Evolutionary conservation across 2,797 vertebrate species (phyloP).

Genomic region (Synanceia verrucosa): DNA sequence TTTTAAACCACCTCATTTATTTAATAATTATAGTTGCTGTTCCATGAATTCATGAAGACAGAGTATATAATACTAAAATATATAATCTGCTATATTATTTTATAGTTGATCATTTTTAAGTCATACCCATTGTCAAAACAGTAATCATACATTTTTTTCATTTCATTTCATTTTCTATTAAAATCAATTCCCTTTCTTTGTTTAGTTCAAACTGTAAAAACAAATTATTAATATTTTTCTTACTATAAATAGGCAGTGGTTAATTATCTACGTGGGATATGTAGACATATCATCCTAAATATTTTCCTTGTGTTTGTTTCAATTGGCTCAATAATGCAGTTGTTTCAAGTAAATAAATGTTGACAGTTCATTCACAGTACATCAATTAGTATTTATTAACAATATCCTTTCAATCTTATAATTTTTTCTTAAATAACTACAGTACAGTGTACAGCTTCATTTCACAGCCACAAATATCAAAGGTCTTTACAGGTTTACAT

Average conservation of each 20-base stretch:
- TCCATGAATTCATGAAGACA: too few relatives aligned
- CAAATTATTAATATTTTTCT: too few relatives aligned
- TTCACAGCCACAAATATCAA: slow-evolving; percentile 70
- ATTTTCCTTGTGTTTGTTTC: not conserved
- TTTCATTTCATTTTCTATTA: too few relatives aligned
- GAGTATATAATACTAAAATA: too few relatives aligned
- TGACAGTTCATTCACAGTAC: slow-evolving; percentile 9
- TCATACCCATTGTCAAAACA: too few relatives aligned
- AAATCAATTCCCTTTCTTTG: too few relatives aligned
- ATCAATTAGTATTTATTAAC: slow-evolving; percentile 79
- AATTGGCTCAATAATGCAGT: not conserved
- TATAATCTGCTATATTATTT: too few relatives aligned
- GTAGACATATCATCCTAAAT: too few relatives aligned
- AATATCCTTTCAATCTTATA: slow-evolving; percentile 28
- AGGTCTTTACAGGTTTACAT: slow-evolving; percentile 75
- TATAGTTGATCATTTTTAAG: too few relatives aligned
- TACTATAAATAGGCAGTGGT: too few relatives aligned
- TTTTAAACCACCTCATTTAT: not conserved
- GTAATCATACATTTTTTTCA: too few relatives aligned
- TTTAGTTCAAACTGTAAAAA: too few relatives aligned
- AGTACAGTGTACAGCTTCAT: slow-evolving; percentile 58
- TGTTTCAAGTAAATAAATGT: not conserved
- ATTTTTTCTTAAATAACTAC: slow-evolving; percentile 75
- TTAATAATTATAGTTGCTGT: not conserved
- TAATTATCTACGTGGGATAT: not conserved